A percentile compares a stretch with the other conserved stretches of the same genome.
These are phyloP conservation scores for Periophthalmodon schlosseri DNA, from an alignment of 2,113 vertebrate genomes.

Conservation along the genomic window DNA sequence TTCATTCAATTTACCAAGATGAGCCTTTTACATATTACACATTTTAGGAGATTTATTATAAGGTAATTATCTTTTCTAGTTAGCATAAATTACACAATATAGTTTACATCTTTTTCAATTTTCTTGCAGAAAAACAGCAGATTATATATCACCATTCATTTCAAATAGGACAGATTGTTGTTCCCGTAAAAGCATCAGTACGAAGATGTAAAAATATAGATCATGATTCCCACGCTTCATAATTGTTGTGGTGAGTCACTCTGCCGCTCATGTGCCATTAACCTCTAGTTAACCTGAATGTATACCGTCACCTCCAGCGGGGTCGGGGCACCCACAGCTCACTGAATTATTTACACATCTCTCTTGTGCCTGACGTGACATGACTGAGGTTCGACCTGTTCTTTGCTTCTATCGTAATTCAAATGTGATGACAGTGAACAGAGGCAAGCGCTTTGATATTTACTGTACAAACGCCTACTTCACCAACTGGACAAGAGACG, in stretches of 20 bases:
- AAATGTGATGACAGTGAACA: slow-evolving; percentile 1
- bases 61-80: no score
- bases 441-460: not conserved
- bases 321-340: slow-evolving; percentile 1
- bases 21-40: no score
- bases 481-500: no score
- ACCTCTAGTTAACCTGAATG: slow-evolving; percentile 7
- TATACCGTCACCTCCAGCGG: not conserved
- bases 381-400: not conserved
- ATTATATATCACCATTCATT: no score
- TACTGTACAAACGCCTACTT: not conserved
- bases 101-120: no score
- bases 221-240: not conserved
- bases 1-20: no score
- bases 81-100: no score
- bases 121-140: no score
- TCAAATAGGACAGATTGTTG: no score
- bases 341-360: not conserved
- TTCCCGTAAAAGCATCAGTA: not conserved
- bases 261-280: not conserved
- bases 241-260: not conserved
- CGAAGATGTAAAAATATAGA: not conserved
- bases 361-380: not conserved
- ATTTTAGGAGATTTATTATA: no score
- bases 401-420: not conserved